These are phyloP conservation scores for Polydrusus cervinus DNA, from an alignment of 2,888 invertebrate genomes.

Conservation along the genomic window DNA sequence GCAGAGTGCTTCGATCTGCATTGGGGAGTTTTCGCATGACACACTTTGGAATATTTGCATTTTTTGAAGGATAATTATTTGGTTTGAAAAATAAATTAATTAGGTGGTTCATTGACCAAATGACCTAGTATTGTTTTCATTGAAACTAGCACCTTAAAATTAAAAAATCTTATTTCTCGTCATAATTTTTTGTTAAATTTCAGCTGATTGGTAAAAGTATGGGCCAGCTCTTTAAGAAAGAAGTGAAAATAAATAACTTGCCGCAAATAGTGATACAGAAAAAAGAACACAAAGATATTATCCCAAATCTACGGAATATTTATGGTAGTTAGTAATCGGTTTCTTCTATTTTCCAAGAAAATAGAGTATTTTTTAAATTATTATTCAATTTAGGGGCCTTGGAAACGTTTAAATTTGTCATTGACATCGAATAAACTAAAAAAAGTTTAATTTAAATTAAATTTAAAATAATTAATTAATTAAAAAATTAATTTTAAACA, in stretches of 20 bases:
- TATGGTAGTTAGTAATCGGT: conserved; percentile 61
- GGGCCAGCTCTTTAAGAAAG: conserved; percentile 90
- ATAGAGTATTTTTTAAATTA: conserved; percentile 35
- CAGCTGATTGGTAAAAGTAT: conserved; percentile 89
- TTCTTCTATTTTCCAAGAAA: conserved; percentile 29
- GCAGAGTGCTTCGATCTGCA: too few relatives aligned
- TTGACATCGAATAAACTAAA: too few relatives aligned
- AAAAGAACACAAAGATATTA: conserved; percentile 66
- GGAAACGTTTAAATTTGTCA: conserved; percentile 19
- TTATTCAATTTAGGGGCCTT: not conserved
- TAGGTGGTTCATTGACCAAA: too few relatives aligned
- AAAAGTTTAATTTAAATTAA: too few relatives aligned
- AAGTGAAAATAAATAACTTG: conserved; percentile 89
- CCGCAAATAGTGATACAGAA: conserved; percentile 78
- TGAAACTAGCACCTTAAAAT: too few relatives aligned
- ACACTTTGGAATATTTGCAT: too few relatives aligned
- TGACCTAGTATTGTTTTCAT: not conserved
- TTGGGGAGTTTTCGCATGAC: too few relatives aligned
- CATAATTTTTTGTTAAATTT: conserved; percentile 59
- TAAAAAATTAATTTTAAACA: too few relatives aligned
- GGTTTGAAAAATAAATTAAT: too few relatives aligned
- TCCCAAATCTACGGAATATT: conserved; percentile 67
- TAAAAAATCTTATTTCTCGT: too few relatives aligned
- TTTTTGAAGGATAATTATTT: too few relatives aligned
- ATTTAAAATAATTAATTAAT: too few relatives aligned